Conservation (phyloP, 2,113 vertebrate species). For the Halcyon malimbica region DNA sequence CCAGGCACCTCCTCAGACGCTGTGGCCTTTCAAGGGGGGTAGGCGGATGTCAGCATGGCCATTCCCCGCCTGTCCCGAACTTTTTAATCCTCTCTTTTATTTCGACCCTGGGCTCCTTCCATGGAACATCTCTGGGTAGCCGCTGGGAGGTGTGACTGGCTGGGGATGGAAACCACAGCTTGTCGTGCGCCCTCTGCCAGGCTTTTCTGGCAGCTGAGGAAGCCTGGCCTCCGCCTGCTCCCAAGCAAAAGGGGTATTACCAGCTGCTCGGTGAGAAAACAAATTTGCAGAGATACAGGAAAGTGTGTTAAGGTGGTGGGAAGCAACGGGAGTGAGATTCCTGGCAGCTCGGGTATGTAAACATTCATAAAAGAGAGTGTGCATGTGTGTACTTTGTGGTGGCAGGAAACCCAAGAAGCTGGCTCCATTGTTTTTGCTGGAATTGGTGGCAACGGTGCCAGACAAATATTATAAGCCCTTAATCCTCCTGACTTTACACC, state of each 20-base stretch:
- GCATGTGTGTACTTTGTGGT: constrained; percentile 52
- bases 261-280: constrained; percentile 66
- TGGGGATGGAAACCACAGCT: constrained; percentile 29
- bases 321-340: constrained; percentile 72
- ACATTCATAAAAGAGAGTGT: constrained; percentile 71
- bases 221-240: constrained; percentile 52
- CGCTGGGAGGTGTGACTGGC: constrained; percentile 48
- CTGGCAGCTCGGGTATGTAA: constrained; percentile 73
- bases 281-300: constrained; percentile 46
- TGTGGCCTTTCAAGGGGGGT: not conserved
- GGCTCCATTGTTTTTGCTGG: constrained; percentile 57
- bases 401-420: constrained; percentile 37
- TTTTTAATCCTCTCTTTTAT: constrained; percentile 33
- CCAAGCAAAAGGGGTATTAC: constrained; percentile 54
- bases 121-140: constrained; percentile 28
- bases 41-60: not conserved
- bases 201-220: constrained; percentile 19
- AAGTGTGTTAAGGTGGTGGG: constrained; percentile 52
- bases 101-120: not conserved
- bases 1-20: not conserved
- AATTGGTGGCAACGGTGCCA: not conserved
- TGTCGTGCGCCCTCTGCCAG: constrained; percentile 33
- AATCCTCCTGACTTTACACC: constrained; percentile 55
- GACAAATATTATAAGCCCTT: constrained; percentile 40
- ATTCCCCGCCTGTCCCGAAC: not conserved